Base-by-base conservation (phyloP, 92 coral and sea anemone species). In the Blastomussa wellsi region DNA sequence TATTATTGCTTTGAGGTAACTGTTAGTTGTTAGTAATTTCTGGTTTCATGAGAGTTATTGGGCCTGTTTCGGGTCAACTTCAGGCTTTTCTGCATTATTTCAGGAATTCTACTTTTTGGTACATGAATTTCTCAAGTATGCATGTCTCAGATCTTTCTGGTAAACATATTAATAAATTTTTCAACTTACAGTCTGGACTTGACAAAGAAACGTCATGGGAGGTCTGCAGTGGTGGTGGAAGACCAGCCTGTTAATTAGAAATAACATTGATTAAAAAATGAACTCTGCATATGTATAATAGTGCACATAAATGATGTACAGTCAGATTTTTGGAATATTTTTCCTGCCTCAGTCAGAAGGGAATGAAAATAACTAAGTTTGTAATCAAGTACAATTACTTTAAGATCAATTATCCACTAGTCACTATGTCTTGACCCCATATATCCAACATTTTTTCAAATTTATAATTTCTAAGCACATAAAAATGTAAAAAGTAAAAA, bases 121-220 rank as follows among this genome's bases (percentile, higher is more conserved):
- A 41, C 49, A 44, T 44, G 49, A 39, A 39, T 39, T 39, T 44
- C 11, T 44, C 49, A n/a, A n/a, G n/a, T n/a, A n/a, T n/a, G n/a
- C n/a, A n/a, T n/a, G 15, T 51, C 57, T 22, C 57, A 1, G 57
- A 15, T 52, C 16, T 52, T 52, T 7, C 22, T 15, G 2, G 1
- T 26, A 62, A 62, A 26, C 12, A 59, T 24, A 7, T 6, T 29
- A 17, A 3, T 10, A 0, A 62, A 17, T 26, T 0, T 51, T 0
- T 51, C 57, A 55, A 96, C 98, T 96, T 91, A 96, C 98, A 96
- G 74, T 96, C 98, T 59, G 94, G 92, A 74, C 98, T 94, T 82
- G 98, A 93, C 42, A 96, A 79, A 36, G 98, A 82, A 62, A 96
- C 98, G 85, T 96, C 98, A 29, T 92, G 97, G 64, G 95, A 93